Percentiles rank a stretch among this genome's conserved stretches.
Evolutionary conservation across 1,140 invertebrate genomes (phyloP).

Genomic region (Drosophila mauritiana): DNA sequence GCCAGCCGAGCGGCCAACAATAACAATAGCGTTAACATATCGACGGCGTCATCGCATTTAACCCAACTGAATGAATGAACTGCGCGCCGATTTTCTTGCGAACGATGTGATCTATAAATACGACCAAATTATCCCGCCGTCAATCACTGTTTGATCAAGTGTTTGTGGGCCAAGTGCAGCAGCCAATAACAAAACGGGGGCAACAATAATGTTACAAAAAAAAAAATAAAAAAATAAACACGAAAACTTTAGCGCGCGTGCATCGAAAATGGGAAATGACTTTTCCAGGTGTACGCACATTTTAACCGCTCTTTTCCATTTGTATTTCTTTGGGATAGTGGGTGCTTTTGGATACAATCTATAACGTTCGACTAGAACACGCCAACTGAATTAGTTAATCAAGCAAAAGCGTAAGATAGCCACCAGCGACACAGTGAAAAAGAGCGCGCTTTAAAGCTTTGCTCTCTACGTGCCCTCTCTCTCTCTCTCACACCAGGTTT

Average conservation of each 20-base stretch:
- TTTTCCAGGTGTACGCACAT: conserved; percentile 23
- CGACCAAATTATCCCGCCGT: conserved; percentile 35
- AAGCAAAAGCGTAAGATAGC: conserved; percentile 74
- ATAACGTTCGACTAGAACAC: conserved; percentile 81
- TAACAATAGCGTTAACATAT: conserved; percentile 43
- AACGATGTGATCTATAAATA: conserved; percentile 41
- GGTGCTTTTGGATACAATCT: conserved; percentile 61
- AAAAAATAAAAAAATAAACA: not conserved
- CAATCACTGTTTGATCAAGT: conserved; percentile 39
- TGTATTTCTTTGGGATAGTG: not conserved
- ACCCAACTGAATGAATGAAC: conserved; percentile 71
- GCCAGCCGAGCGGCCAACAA: conserved; percentile 13
- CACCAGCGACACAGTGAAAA: conserved; percentile 50
- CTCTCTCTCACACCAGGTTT: not conserved
- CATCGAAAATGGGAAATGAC: conserved; percentile 21
- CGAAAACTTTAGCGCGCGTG: conserved; percentile 22
- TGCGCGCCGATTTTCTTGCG: conserved; percentile 5
- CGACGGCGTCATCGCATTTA: conserved; percentile 44
- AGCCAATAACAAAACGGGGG: not conserved
- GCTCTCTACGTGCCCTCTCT: conserved; percentile 12
- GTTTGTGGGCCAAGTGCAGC: conserved; percentile 41
- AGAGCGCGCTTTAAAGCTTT: conserved; percentile 7
- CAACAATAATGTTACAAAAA: not conserved
- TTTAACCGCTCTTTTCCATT: conserved; percentile 4
- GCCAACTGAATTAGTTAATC: conserved; percentile 84